A percentile compares a stretch with the other conserved stretches of the same genome.
Evolutionary conservation across 2,113 vertebrate species (phyloP).

Genomic region (Dromiciops gliroides): DNA sequence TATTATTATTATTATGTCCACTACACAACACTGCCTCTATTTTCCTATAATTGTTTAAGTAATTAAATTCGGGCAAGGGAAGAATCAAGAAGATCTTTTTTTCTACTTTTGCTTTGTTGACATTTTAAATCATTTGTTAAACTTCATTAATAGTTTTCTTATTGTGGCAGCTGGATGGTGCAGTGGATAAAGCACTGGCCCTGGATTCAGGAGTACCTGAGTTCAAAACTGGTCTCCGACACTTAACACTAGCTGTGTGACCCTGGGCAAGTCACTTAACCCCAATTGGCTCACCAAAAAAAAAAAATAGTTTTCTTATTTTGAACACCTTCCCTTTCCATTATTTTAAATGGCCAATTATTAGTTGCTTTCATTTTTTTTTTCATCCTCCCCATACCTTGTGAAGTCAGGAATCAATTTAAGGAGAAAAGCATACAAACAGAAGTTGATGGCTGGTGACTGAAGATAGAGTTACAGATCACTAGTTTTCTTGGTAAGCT

Average conservation of each 20-base stretch:
- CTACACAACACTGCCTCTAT: not conserved
- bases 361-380: slow-evolving; percentile 21
- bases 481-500: not conserved
- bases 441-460: not conserved
- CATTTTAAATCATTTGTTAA: slow-evolving; percentile 46
- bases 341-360: slow-evolving; percentile 54
- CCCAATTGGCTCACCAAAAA: no score
- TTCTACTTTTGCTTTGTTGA: not conserved
- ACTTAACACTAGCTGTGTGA: no score
- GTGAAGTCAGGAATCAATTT: slow-evolving; percentile 12
- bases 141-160: slow-evolving; percentile 59
- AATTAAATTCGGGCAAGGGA: not conserved
- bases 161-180: no score
- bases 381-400: not conserved
- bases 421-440: not conserved
- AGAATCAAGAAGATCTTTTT: not conserved
- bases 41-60: not conserved
- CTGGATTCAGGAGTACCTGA: no score
- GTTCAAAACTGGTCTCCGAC: no score
- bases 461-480: not conserved
- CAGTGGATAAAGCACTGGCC: no score
- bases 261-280: no score
- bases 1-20: not conserved
- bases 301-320: no score
- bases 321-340: slow-evolving; percentile 33